Evolutionary conservation across 2,113 vertebrate genomes (phyloP).

Genomic region (Lamprotornis superbus): DNA sequence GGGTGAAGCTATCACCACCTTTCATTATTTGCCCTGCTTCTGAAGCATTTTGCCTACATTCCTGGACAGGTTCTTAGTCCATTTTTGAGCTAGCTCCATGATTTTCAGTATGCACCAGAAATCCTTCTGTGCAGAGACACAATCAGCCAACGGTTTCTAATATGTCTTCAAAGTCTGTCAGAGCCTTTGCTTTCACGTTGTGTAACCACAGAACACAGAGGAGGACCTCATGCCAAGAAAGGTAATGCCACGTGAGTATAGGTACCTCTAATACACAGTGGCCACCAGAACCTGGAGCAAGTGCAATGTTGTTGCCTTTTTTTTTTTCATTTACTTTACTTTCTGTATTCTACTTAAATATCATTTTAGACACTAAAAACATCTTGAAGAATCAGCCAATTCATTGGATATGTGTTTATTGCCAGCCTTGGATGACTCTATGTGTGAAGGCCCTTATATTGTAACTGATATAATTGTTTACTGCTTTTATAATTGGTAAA

Average conservation of each 20-base stretch:
- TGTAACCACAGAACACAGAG: not conserved
- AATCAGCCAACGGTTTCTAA: not conserved
- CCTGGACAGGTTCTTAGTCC: not conserved
- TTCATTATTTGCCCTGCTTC: not conserved
- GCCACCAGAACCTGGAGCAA: not conserved
- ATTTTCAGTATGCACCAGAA: not conserved
- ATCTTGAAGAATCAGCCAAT: not conserved
- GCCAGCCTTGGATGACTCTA: not conserved
- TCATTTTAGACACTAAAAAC: not conserved
- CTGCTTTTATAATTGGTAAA: not conserved
- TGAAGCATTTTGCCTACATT: not conserved
- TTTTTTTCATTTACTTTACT: not conserved
- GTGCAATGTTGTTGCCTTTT: fast-evolving
- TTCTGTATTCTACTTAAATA: not conserved
- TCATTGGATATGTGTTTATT: not conserved
- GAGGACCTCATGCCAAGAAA: not conserved
- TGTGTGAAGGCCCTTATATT: not conserved
- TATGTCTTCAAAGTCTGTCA: not conserved
- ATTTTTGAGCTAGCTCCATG: not conserved
- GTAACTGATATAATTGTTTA: not conserved
- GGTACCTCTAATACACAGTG: not conserved
- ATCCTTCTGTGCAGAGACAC: not conserved
- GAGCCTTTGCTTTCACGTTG: not conserved
- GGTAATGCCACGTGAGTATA: not conserved
- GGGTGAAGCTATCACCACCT: not conserved